A percentile compares a stretch with the other conserved stretches of the same genome.
Conservation (phyloP, 2,888 invertebrate genomes). For the Lepeophtheirus nordmannii region DNA sequence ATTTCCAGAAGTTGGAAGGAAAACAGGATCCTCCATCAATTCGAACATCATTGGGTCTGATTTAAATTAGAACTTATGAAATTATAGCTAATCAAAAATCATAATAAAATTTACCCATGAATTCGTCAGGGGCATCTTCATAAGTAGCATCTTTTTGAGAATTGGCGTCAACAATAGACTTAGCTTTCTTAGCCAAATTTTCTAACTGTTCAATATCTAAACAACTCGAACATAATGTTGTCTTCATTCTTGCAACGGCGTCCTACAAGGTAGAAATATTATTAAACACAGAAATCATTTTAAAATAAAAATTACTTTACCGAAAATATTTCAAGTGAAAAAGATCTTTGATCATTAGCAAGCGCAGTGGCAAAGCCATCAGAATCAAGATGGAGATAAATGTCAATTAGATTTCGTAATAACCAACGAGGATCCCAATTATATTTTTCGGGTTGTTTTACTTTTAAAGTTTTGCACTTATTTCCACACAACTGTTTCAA, state of each 20-base stretch:
- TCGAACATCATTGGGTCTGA: constrained; percentile 90
- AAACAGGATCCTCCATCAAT: constrained; percentile 85
- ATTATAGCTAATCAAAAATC: neutral
- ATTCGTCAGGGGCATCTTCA: constrained; percentile 90
- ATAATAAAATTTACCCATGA: constrained; percentile 44
- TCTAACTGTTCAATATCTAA: constrained; percentile 14
- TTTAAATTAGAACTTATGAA: constrained; percentile 22
- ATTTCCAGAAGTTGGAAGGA: constrained; percentile 64
- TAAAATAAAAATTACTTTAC: neutral
- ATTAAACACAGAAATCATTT: neutral
- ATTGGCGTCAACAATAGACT: constrained; percentile 56
- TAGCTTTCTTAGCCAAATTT: constrained; percentile 52
- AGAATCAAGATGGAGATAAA: constrained; percentile 89
- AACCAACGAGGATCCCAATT: constrained; percentile 91
- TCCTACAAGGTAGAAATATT: constrained; percentile 3
- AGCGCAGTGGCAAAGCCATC: constrained; percentile 76
- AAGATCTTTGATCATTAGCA: constrained; percentile 62
- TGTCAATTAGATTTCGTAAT: constrained; percentile 79
- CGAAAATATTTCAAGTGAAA: constrained; percentile 16
- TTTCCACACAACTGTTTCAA: constrained; percentile 87
- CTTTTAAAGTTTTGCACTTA: constrained; percentile 79
- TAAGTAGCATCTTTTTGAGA: constrained; percentile 77
- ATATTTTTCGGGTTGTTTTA: constrained; percentile 80
- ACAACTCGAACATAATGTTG: constrained; percentile 4
- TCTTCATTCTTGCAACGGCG: constrained; percentile 20